phyloP scores from a whole-genome alignment of 2,888 invertebrate genomes.

The Cerastis leucographa region DNA sequence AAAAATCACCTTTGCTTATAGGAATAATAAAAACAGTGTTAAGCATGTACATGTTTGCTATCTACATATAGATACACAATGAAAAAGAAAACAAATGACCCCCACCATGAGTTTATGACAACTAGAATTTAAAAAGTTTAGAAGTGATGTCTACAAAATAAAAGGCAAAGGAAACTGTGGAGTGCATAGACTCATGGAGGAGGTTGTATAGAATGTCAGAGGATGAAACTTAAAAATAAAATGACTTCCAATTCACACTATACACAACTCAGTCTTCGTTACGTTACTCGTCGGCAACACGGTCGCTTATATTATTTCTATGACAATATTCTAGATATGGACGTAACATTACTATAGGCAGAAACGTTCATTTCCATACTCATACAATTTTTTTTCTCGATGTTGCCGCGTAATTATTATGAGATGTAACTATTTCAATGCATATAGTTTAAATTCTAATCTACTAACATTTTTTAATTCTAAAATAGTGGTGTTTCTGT shows the following conservation, averaged over 20 bases:
- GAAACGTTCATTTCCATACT: slow-evolving; percentile 49
- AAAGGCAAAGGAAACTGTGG: slow-evolving; percentile 27
- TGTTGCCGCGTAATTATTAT: slow-evolving; percentile 63
- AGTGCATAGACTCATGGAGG: slow-evolving; percentile 50
- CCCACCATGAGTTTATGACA: slow-evolving; percentile 55
- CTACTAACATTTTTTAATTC: slow-evolving; percentile 51
- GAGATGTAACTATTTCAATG: slow-evolving; percentile 54
- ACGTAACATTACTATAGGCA: slow-evolving; percentile 69
- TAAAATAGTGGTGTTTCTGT: slow-evolving; percentile 56
- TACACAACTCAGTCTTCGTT: slow-evolving; percentile 80
- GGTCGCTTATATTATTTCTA: slow-evolving; percentile 64
- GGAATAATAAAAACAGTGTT: slow-evolving; percentile 65
- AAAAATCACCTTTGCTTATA: slow-evolving; percentile 70
- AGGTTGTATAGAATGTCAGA: slow-evolving; percentile 54
- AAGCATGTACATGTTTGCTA: slow-evolving; percentile 61
- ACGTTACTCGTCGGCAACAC: slow-evolving; percentile 69
- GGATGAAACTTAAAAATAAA: slow-evolving; percentile 68
- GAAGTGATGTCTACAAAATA: slow-evolving; percentile 44
- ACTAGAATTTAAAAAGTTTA: slow-evolving; percentile 40
- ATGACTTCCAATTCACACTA: slow-evolving; percentile 74
- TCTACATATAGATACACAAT: slow-evolving; percentile 53
- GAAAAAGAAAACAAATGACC: slow-evolving; percentile 47
- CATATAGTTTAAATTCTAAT: slow-evolving; percentile 51
- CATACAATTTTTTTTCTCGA: slow-evolving; percentile 41
- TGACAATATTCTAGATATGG: slow-evolving; percentile 66